A percentile compares a stretch with the other conserved stretches of the same genome.
Conservation (phyloP, 2,797 vertebrate species). For the Rhodeus uyekii region DNA sequence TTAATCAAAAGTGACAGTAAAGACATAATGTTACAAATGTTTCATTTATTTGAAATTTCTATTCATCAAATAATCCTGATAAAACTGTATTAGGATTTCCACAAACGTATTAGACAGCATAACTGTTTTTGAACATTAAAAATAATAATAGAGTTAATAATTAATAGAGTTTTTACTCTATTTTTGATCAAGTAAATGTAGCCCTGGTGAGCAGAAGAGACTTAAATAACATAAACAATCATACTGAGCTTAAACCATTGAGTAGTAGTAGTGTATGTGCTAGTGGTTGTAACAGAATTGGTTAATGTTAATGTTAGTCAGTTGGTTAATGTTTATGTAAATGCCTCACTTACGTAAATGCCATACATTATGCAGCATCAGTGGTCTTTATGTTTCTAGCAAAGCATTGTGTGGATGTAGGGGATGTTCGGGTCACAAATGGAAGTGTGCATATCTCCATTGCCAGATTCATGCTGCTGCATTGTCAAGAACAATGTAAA, state of each 20-base stretch:
- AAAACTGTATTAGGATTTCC: not conserved
- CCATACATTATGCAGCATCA: not conserved
- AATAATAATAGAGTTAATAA: no score
- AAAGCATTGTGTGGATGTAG: not conserved
- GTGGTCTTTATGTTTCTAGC: not conserved
- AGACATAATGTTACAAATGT: not conserved
- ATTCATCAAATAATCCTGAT: not conserved
- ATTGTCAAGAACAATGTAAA: not conserved
- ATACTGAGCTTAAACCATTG: no score
- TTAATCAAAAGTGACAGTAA: not conserved
- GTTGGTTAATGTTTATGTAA: constrained; percentile 17
- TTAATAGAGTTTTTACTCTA: not conserved
- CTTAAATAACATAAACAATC: not conserved
- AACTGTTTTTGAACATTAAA: not conserved
- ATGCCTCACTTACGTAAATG: not conserved
- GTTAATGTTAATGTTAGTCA: no score
- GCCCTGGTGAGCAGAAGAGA: no score
- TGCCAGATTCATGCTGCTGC: not conserved
- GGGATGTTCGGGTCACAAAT: not conserved
- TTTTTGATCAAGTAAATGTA: not conserved
- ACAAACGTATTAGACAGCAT: not conserved
- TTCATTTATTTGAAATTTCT: not conserved
- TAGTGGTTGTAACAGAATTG: not conserved
- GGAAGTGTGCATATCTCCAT: constrained; percentile 13
- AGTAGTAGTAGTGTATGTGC: not conserved